A percentile compares a stretch with the other conserved stretches of the same genome.
phyloP scores from a whole-genome alignment of 1,140 invertebrate species.

The Lordiphosa stackelbergi region DNA sequence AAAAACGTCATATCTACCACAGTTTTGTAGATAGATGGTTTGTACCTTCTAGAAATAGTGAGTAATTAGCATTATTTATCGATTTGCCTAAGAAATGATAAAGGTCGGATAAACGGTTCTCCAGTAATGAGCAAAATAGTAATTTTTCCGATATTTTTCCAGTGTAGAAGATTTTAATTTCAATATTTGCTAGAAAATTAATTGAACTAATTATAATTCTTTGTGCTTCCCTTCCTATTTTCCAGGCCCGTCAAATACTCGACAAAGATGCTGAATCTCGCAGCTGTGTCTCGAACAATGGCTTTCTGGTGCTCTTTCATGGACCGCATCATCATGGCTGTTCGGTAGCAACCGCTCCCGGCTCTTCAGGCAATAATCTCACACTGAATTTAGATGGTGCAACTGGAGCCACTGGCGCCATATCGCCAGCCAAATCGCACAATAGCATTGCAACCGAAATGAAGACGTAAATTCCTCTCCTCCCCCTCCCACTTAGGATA shows the following conservation, averaged over 20 bases:
- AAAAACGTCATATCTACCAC: no score
- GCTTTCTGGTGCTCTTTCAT: conserved; percentile 71
- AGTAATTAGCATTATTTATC: no score
- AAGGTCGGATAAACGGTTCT: no score
- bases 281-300: conserved; percentile 64
- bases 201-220: not conserved
- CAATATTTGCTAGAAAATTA: no score
- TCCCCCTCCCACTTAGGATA: conserved; percentile 16
- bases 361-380: conserved; percentile 58
- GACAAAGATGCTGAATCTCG: conserved; percentile 75
- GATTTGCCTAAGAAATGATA: no score
- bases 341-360: conserved; percentile 15
- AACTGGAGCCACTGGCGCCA: conserved; percentile 29
- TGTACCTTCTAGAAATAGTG: no score
- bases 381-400: conserved; percentile 52
- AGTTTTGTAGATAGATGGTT: no score
- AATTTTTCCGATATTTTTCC: no score
- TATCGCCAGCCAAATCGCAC: conserved; percentile 68
- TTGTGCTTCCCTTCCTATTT: not conserved
- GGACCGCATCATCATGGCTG: conserved; percentile 55
- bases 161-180: no score
- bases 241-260: conserved; percentile 69
- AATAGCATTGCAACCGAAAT: conserved; percentile 64
- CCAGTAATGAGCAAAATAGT: no score
- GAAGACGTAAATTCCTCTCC: conserved; percentile 51